Evolutionary conservation across 1,140 invertebrate species (phyloP).

Genomic region (Ceratitis capitata): DNA sequence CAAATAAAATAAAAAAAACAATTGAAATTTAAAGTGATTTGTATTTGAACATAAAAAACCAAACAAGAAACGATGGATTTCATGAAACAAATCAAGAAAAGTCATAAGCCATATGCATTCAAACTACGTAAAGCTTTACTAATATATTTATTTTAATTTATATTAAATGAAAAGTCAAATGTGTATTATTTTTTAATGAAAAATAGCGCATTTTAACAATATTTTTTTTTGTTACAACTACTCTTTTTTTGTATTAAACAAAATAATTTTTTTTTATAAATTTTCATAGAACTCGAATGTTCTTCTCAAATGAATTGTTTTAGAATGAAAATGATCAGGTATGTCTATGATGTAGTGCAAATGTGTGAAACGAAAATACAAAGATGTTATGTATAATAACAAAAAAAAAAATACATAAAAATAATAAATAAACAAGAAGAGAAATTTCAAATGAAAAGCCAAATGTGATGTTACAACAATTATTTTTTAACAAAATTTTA

Average conservation of each 20-base stretch:
- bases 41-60: background rate
- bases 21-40: background rate
- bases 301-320: background rate
- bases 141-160: background rate
- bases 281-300: background rate
- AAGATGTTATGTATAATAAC: no score
- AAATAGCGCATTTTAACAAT: background rate
- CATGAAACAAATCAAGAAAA: background rate
- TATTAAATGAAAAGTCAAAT: background rate
- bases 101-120: background rate
- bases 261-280: no score
- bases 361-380: background rate
- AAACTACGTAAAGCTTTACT: conserved; percentile 4
- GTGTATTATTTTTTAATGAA: background rate
- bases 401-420: no score
- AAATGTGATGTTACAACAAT: conserved; percentile 27
- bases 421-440: no score
- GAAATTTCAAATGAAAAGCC: conserved; percentile 22
- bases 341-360: background rate
- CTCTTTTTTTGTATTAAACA: background rate
- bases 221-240: conserved; percentile 1
- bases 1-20: background rate
- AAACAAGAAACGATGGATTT: background rate
- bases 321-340: background rate
- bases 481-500: conserved; percentile 23